These are phyloP conservation scores for Littorina saxatilis DNA, from an alignment of 1,140 invertebrate genomes.

Conservation along the genomic window DNA sequence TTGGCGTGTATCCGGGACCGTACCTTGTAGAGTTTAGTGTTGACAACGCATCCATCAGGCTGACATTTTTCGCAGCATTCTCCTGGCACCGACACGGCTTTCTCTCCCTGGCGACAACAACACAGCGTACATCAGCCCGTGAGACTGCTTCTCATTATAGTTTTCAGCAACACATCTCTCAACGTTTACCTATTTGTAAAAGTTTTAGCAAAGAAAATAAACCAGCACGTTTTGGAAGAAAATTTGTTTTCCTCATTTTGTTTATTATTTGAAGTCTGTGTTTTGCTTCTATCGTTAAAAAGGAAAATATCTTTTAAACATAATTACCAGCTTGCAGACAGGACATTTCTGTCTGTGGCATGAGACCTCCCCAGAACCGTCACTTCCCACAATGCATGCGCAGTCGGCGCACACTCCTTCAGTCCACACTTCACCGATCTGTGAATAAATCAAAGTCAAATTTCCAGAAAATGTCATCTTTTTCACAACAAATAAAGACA, in stretches of 20 bases:
- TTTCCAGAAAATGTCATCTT: background rate
- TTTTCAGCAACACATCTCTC: too few species aligned
- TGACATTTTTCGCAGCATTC: conserved; percentile 58
- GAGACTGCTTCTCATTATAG: too few species aligned
- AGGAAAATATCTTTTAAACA: background rate
- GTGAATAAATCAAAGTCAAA: background rate
- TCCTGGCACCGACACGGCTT: conserved; percentile 29
- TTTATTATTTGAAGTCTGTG: too few species aligned
- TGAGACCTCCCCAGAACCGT: background rate
- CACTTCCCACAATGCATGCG: conserved; percentile 43
- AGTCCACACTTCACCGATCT: conserved; percentile 51
- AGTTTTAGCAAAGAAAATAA: too few species aligned
- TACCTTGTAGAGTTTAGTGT: conserved; percentile 56
- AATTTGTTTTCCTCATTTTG: too few species aligned
- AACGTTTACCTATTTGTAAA: too few species aligned
- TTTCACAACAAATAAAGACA: too few species aligned
- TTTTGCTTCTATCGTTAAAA: too few species aligned
- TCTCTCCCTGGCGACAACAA: conserved; percentile 46
- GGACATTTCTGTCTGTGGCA: background rate
- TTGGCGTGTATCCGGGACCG: background rate
- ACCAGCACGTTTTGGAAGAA: too few species aligned
- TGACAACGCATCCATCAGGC: conserved; percentile 50
- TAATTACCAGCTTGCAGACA: conserved; percentile 6
- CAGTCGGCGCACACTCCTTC: conserved; percentile 53
- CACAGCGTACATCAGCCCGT: too few species aligned